These are phyloP conservation scores for Polietes domitor DNA, from an alignment of 2,888 invertebrate species.

Conservation along the genomic window DNA sequence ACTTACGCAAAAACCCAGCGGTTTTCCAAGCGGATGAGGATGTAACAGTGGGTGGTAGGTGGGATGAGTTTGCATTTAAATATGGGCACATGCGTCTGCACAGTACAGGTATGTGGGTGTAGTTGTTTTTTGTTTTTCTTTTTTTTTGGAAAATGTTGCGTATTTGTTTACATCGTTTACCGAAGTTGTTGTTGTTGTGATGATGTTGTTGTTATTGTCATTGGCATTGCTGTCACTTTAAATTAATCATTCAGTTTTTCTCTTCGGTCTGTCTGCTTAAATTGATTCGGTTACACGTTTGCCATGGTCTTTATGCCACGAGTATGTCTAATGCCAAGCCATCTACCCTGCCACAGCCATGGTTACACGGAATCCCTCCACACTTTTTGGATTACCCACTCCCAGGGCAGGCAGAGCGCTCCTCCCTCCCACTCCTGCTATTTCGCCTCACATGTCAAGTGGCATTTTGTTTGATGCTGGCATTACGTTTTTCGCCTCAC, in stretches of 20 bases:
- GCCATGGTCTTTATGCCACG: not conserved
- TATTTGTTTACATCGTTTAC: constrained; percentile 46
- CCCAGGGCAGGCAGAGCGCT: not conserved
- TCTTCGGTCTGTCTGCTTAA: constrained; percentile 3
- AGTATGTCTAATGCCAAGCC: not conserved
- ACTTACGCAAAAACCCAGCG: not conserved
- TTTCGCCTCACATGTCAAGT: constrained; percentile 9
- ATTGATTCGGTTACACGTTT: constrained; percentile 27
- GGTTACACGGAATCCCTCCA: not conserved
- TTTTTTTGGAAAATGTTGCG: constrained; percentile 9
- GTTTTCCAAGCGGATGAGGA: not conserved
- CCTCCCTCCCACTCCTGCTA: not conserved
- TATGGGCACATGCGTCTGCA: not conserved
- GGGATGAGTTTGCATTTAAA: not conserved
- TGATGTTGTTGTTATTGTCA: constrained; percentile 37
- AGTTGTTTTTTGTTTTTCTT: constrained; percentile 4
- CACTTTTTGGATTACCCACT: not conserved
- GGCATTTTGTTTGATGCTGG: not conserved
- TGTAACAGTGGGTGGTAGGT: not conserved
- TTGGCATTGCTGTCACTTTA: constrained; percentile 44
- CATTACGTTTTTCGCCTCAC: not conserved
- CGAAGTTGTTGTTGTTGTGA: constrained; percentile 1
- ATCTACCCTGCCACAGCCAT: not conserved
- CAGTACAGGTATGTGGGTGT: not conserved
- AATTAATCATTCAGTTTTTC: constrained; percentile 45